phyloP scores from a whole-genome alignment of 2,888 invertebrate species.

The Lingula anatina region DNA sequence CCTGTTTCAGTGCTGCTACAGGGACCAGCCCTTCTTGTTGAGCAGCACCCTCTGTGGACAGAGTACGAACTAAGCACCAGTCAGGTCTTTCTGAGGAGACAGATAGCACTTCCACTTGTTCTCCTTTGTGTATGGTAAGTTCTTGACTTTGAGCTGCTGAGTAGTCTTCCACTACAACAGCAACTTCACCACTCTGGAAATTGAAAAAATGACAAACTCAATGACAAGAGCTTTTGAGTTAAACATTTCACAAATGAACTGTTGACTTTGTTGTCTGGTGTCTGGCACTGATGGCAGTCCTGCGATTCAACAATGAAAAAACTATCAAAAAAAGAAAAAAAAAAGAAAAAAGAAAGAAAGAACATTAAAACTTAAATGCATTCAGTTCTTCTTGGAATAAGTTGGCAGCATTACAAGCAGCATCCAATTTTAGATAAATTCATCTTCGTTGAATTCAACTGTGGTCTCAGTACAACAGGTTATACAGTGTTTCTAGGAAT shows the following conservation, averaged over 20 bases:
- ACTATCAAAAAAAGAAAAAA: conserved; percentile 18
- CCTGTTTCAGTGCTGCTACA: conserved; percentile 45
- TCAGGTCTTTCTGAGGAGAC: conserved; percentile 52
- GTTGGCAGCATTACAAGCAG: too few relatives aligned
- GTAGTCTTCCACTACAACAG: conserved; percentile 64
- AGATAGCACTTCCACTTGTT: conserved; percentile 90
- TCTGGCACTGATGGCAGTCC: too few relatives aligned
- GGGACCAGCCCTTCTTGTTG: conserved; percentile 51
- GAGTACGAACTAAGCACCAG: conserved; percentile 49
- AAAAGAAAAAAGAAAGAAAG: not conserved
- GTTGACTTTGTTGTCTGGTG: too few relatives aligned
- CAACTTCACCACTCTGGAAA: conserved; percentile 24
- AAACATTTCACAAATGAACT: too few relatives aligned
- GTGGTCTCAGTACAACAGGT: too few relatives aligned
- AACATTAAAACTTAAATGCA: too few relatives aligned
- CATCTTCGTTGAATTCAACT: too few relatives aligned
- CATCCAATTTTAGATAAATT: too few relatives aligned
- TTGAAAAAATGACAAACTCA: too few relatives aligned
- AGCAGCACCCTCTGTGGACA: conserved; percentile 25
- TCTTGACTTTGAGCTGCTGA: conserved; percentile 69
- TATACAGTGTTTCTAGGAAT: too few relatives aligned
- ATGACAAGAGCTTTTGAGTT: too few relatives aligned
- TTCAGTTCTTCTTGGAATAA: not conserved
- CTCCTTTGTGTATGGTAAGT: conserved; percentile 80
- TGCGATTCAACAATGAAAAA: too few relatives aligned